Conservation (phyloP, 2,888 invertebrate genomes). For the Parascotia fuliginaria region DNA sequence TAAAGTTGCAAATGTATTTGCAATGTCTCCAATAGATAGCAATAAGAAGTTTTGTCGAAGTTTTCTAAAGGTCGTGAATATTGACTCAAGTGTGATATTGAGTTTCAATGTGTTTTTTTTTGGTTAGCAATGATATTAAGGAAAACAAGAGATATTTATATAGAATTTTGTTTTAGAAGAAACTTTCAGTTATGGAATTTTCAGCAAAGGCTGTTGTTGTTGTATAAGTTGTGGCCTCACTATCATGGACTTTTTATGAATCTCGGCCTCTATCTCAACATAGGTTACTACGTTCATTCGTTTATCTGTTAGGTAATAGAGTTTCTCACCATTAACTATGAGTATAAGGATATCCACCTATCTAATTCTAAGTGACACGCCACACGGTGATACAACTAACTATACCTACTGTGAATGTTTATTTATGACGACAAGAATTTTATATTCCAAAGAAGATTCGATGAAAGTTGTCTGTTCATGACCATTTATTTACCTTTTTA, state of each 20-base stretch:
- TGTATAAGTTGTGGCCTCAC: too few relatives aligned
- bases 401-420: too few relatives aligned
- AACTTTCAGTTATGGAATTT: too few relatives aligned
- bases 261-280: too few relatives aligned
- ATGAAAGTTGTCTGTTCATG: slow-evolving; percentile 36
- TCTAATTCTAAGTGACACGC: not conserved
- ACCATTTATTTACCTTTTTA: slow-evolving; percentile 23
- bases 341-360: not conserved
- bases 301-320: too few relatives aligned
- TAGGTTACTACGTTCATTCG: too few relatives aligned
- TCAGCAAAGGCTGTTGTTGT: too few relatives aligned
- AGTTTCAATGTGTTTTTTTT: not conserved
- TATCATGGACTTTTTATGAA: too few relatives aligned
- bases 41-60: not conserved
- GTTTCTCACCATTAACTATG: too few relatives aligned
- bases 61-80: slow-evolving; percentile 1
- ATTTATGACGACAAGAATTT: slow-evolving; percentile 6
- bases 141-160: too few relatives aligned
- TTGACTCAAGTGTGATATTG: not conserved
- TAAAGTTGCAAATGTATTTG: not conserved
- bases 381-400: not conserved
- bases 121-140: too few relatives aligned
- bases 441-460: slow-evolving; percentile 18
- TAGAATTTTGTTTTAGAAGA: too few relatives aligned
- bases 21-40: not conserved